Evolutionary conservation across 1,140 invertebrate genomes (phyloP).

Genomic region (Tigriopus japonicus): DNA sequence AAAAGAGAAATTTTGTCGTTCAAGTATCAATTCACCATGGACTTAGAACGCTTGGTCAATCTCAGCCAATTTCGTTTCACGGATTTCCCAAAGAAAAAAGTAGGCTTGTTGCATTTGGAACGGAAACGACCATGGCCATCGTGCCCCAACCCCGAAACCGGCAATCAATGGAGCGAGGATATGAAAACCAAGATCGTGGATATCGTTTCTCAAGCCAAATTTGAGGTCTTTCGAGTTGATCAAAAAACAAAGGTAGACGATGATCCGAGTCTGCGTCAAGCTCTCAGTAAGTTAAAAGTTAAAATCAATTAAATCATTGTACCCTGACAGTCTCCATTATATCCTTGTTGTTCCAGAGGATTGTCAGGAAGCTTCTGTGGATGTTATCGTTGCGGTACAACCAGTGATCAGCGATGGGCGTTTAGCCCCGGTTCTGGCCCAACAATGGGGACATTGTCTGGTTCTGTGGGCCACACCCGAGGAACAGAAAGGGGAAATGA

Average conservation of each 20-base stretch:
- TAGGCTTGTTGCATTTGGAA: background rate
- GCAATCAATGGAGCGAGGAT: background rate
- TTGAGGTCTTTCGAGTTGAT: background rate
- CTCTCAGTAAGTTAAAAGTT: background rate
- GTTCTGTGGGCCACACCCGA: conserved; percentile 5
- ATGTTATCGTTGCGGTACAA: background rate
- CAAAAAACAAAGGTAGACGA: background rate
- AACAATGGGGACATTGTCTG: conserved; percentile 1
- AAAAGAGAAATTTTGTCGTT: background rate
- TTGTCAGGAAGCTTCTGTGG: background rate
- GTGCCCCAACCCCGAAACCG: background rate
- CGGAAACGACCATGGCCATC: conserved; percentile 6
- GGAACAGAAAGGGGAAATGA: conserved; percentile 9
- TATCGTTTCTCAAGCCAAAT: background rate
- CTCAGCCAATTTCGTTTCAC: background rate
- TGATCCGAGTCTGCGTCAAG: background rate
- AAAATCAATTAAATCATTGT: background rate
- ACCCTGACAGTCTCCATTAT: too few species aligned
- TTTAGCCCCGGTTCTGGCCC: conserved; percentile 3
- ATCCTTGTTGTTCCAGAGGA: too few species aligned
- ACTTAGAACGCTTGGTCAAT: background rate
- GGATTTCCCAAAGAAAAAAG: background rate
- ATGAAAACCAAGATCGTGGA: background rate
- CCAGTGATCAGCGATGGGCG: conserved; percentile 6
- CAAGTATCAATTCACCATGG: background rate